Percentiles rank a stretch among this genome's conserved stretches.
Evolutionary conservation across 2,888 invertebrate genomes (phyloP).

Genomic region (Tetheella fluctuosa): DNA sequence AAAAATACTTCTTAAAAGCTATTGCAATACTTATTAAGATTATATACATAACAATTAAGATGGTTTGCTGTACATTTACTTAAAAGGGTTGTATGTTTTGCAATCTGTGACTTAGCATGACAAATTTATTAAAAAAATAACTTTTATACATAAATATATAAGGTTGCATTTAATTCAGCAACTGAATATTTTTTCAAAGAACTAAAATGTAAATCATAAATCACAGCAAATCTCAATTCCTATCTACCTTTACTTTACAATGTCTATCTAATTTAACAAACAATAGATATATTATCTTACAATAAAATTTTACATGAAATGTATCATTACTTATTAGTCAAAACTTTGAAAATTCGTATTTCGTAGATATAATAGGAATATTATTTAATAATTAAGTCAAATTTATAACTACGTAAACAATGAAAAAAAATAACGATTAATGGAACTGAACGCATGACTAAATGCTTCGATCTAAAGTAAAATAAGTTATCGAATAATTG

Average conservation of each 20-base stretch:
- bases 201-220: constrained; percentile 56
- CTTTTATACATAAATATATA: constrained; percentile 45
- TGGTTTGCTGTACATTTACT: constrained; percentile 38
- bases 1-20: constrained; percentile 30
- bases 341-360: constrained; percentile 57
- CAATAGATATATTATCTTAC: constrained; percentile 60
- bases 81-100: constrained; percentile 59
- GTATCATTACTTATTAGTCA: constrained; percentile 28
- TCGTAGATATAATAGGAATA: constrained; percentile 44
- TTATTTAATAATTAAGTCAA: constrained; percentile 3
- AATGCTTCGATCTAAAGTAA: too few species aligned
- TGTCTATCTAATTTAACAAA: constrained; percentile 52
- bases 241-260: constrained; percentile 53
- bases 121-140: constrained; percentile 78
- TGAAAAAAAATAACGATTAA: neutral
- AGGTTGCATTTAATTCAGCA: constrained; percentile 37
- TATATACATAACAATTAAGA: constrained; percentile 51
- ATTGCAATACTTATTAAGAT: constrained; percentile 26
- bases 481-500: too few species aligned
- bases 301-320: constrained; percentile 34
- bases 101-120: constrained; percentile 57
- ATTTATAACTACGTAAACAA: neutral
- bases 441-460: neutral
- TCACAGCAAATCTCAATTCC: constrained; percentile 70
- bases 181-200: constrained; percentile 37